phyloP scores from a whole-genome alignment of 2,888 invertebrate species.

The Perithous albicinctus region DNA sequence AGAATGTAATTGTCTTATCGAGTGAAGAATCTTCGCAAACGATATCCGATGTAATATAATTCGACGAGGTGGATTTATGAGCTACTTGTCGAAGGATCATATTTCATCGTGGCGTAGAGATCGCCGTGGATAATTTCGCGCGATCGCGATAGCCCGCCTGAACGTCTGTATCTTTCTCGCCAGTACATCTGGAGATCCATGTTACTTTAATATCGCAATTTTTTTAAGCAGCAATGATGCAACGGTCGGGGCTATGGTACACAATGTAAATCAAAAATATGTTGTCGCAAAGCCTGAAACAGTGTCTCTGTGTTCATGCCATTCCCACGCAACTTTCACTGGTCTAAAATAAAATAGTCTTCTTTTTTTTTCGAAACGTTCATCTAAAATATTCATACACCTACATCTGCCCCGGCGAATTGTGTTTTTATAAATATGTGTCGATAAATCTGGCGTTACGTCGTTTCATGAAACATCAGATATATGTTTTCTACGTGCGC shows the following conservation, averaged over 20 bases:
- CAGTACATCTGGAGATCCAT: slow-evolving; percentile 41
- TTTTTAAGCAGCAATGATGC: slow-evolving; percentile 54
- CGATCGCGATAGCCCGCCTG: slow-evolving; percentile 65
- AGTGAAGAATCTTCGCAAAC: slow-evolving; percentile 47
- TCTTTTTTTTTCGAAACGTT: slow-evolving; percentile 34
- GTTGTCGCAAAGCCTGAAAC: slow-evolving; percentile 43
- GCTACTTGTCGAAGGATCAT: slow-evolving; percentile 67
- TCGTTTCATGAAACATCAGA: slow-evolving; percentile 49
- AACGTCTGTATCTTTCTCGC: slow-evolving; percentile 64
- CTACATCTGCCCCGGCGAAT: slow-evolving; percentile 55
- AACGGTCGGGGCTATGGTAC: slow-evolving; percentile 27
- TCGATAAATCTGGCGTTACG: slow-evolving; percentile 63
- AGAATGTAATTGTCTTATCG: slow-evolving; percentile 64
- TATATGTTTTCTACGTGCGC: slow-evolving; percentile 16
- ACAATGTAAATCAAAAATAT: slow-evolving; percentile 39
- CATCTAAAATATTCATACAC: slow-evolving; percentile 63
- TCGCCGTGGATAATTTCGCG: slow-evolving; percentile 63
- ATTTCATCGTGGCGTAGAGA: slow-evolving; percentile 58
- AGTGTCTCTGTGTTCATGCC: slow-evolving; percentile 37
- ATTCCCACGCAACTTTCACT: slow-evolving; percentile 62
- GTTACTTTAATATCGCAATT: slow-evolving; percentile 68
- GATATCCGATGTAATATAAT: slow-evolving; percentile 60
- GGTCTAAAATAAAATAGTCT: slow-evolving; percentile 44
- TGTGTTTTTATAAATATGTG: slow-evolving; percentile 63
- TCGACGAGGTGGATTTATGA: slow-evolving; percentile 64